Percentiles rank a stretch among this genome's conserved stretches.
phyloP scores from a whole-genome alignment of 2,113 vertebrate genomes.

The Polypterus senegalus region DNA sequence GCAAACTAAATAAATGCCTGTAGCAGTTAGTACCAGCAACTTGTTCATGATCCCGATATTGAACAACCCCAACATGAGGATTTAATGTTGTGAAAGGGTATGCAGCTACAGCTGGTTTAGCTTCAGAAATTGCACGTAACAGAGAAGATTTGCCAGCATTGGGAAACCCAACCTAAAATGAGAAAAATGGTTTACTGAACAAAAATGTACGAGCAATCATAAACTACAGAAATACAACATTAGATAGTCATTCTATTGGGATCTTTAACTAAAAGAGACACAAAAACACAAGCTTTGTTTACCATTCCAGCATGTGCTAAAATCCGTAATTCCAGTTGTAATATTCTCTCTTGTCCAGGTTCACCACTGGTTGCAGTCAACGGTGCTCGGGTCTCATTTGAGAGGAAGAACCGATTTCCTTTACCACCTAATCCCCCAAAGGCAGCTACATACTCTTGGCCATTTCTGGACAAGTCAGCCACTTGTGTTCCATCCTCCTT shows the following conservation, averaged over 20 bases:
- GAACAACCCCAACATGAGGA: slow-evolving; percentile 77
- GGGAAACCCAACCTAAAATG: slow-evolving; percentile 80
- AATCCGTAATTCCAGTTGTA: slow-evolving; percentile 80
- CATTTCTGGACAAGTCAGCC: slow-evolving; percentile 59
- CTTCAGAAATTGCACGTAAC: slow-evolving; percentile 76
- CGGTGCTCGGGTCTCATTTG: slow-evolving; percentile 82
- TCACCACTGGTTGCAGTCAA: slow-evolving; percentile 52
- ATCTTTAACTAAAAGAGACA: not conserved
- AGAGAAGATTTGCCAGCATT: slow-evolving; percentile 91
- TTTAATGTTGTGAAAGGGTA: slow-evolving; percentile 93
- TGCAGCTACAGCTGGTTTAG: slow-evolving; percentile 75
- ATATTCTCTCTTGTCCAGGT: slow-evolving; percentile 60
- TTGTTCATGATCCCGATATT: slow-evolving; percentile 75
- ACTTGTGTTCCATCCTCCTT: slow-evolving; percentile 58
- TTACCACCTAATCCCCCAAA: slow-evolving; percentile 78
- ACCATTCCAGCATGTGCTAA: slow-evolving; percentile 90
- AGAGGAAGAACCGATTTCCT: slow-evolving; percentile 83
- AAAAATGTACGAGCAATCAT: not conserved
- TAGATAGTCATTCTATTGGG: not conserved
- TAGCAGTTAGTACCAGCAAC: slow-evolving; percentile 61
- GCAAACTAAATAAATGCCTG: not conserved
- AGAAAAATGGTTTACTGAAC: not conserved
- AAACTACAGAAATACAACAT: not conserved
- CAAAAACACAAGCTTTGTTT: not conserved
- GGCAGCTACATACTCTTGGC: slow-evolving; percentile 68